Base-by-base conservation (phyloP, 2,797 vertebrate genomes). In the Epinephelus awoara region DNA sequence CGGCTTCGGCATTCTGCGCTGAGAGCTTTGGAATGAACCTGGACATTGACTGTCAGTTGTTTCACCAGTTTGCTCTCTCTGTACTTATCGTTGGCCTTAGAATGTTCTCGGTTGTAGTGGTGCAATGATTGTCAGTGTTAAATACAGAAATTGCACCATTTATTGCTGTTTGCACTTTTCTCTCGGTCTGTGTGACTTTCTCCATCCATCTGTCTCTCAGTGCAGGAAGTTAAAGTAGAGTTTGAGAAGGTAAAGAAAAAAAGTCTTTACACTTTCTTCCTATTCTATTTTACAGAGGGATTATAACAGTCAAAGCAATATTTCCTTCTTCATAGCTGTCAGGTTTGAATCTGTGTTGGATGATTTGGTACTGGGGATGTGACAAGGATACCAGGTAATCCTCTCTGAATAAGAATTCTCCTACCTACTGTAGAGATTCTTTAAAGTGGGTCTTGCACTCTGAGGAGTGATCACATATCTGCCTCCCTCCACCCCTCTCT, bases 331-430 rank as follows among this genome's bases (percentile, higher is more conserved):
- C 67, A 44, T 73, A 72, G 75, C 81, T 83, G 85, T 83, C 83
- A 80, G 83, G 72, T 80, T 77, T 76, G 75, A 68, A 86, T 84
- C 72, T 80, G 75, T 77, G 77, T 84, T 78, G 82, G 70, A 79
- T 72, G 69, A 72, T 79, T 86, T 87, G 81, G 66, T 67, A 2
- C 21, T 40, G 51, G 34, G 68, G 70, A 81, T 83, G 72, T 62
- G 72, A 77, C 74, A 75, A 40, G 72, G 79, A 82, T 83, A 74
- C 65, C 67, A 72, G 74, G 69, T 90, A 91, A 91, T 90, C 84
- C 84, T 81, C 68, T 67, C 54, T 79, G 77, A 84, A 88, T 86
- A 81, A 81, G 67, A 87, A 82, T 72, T 8, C 29, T 14, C 72
- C 46, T 64, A 56, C 65, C 57, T 19, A 29, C 77, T 72, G 67